Conservation (phyloP, 2,797 vertebrate species). For the Phyllotis vaccarum region DNA sequence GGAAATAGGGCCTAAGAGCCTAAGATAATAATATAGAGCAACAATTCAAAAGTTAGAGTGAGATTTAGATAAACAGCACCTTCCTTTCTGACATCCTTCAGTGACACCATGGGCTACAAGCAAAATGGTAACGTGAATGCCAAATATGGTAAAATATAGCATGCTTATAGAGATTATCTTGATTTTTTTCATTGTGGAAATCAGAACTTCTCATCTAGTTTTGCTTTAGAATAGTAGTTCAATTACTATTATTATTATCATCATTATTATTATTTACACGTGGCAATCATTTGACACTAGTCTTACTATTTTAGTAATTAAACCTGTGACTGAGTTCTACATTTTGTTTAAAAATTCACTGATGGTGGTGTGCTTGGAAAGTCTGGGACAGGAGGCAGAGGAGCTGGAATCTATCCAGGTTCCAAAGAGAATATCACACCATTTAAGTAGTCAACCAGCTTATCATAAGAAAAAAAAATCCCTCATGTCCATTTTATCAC, state of each 20-base stretch:
- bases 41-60: neutral
- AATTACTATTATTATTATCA: conserved; percentile 11
- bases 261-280: neutral
- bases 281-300: neutral
- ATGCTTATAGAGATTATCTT: neutral
- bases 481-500: neutral
- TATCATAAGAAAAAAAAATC: neutral
- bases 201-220: conserved; percentile 17
- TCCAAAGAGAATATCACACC: neutral
- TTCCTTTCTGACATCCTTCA: neutral
- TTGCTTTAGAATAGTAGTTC: conserved; percentile 24
- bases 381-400: neutral
- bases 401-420: neutral
- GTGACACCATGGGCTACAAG: neutral
- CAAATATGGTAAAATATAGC: neutral
- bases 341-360: neutral
- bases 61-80: neutral
- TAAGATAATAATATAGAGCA: neutral
- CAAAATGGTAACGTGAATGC: neutral
- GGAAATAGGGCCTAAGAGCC: neutral
- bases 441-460: neutral
- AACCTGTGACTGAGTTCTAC: neutral
- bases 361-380: neutral
- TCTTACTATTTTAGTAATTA: conserved; percentile 15
- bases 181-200: conserved; percentile 1